Conservation (phyloP, 2,888 invertebrate species). For the Entomobrya proxima region DNA sequence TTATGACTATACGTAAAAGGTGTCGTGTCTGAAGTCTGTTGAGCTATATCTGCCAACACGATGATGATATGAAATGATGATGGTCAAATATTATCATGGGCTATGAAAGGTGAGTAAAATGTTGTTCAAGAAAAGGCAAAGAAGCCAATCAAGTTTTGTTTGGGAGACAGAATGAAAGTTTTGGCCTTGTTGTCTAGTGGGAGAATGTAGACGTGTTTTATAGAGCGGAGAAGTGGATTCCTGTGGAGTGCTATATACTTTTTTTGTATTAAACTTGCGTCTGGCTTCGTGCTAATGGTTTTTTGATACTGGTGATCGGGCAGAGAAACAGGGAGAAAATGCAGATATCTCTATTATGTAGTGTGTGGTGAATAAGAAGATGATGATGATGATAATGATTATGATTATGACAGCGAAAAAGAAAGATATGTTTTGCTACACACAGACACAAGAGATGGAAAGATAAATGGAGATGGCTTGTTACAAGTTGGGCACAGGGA, state of each 20-base stretch:
- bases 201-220: background rate
- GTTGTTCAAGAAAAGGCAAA: slow-evolving; percentile 20
- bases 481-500: slow-evolving; percentile 19
- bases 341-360: background rate
- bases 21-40: too few relatives aligned
- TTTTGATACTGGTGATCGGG: background rate
- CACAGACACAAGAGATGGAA: slow-evolving; percentile 12
- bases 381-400: background rate
- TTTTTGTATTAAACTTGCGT: background rate
- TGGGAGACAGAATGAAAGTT: slow-evolving; percentile 40
- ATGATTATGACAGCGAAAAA: background rate
- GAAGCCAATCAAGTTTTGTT: slow-evolving; percentile 62
- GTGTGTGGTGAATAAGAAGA: background rate
- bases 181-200: slow-evolving; percentile 49
- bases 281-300: background rate
- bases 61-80: too few relatives aligned
- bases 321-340: background rate
- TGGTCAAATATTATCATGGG: background rate
- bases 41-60: too few relatives aligned
- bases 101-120: slow-evolving; percentile 12
- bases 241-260: background rate
- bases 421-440: background rate
- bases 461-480: slow-evolving; percentile 56
- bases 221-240: background rate
- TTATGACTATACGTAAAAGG: too few relatives aligned